Base-by-base conservation (phyloP, 35 echinoderm and acorn worm genomes). In the Amphiura filiformis region DNA sequence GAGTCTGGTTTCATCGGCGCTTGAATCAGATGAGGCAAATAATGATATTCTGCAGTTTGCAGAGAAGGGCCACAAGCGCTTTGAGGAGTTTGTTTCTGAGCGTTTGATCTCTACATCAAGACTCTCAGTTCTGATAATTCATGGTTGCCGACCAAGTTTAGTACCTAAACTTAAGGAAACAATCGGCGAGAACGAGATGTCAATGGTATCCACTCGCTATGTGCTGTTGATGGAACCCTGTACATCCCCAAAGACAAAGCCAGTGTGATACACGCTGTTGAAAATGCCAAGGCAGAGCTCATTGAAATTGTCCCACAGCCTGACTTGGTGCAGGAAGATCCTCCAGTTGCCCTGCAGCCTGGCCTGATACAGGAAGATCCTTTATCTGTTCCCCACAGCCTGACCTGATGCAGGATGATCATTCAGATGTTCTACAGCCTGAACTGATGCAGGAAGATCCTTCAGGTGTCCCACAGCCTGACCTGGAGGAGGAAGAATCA, bases 241-340 rank as follows among this genome's bases (percentile, higher is more conserved):
- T 85, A 85, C 83, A 85, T 85, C 49, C 83, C 83, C 56, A 85
- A 49, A 85, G 83, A 85, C 35, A 85, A 70, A 70, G 61, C 61
- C 61, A 70, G 61, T 70, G 7, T 70, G 61, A 15, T 70, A 23
- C 61, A n/a, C n/a, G 61, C 61, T 13, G 61, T 70, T 70, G 61
- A 70, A 30, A n/a, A 70, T 30, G 9, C 61, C 61, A 70, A 70
- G 61, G 61, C 61, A 70, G 28, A 30, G 1, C 61, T 30, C 15
- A 2, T 23, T 70, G 28, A 70, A 70, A 70, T 13, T 70, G 61
- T 70, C 61, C 7, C 61, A n/a, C 61, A 2, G 28, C 61, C 4
- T n/a, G 44, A 52, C 7, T 20, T 20, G 7, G 44, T 52, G 44
- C 44, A 52, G 44, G 44, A 52, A 52, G 44, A 20, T 52, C 44